Percentiles rank a stretch among this genome's conserved stretches.
phyloP scores from a whole-genome alignment of 2,888 invertebrate species.

The Eueremaeus valkanovi region DNA sequence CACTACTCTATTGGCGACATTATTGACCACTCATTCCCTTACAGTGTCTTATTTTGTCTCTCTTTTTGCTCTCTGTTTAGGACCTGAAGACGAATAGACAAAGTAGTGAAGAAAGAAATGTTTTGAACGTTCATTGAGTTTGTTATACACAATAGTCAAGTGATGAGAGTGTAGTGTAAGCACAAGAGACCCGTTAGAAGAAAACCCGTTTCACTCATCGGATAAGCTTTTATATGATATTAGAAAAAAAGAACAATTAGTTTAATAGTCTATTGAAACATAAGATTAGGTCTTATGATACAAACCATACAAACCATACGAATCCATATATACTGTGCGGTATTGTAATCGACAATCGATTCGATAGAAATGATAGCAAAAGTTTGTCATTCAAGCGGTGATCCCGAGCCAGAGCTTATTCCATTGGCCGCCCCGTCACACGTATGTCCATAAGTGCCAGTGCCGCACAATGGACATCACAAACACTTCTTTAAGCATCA shows the following conservation, averaged over 20 bases:
- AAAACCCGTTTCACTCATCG: no score
- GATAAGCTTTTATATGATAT: not conserved
- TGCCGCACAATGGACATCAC: constrained; percentile 6
- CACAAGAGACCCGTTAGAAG: constrained; percentile 18
- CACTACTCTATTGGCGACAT: constrained; percentile 4
- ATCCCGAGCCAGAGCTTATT: not conserved
- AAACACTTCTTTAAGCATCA: not conserved
- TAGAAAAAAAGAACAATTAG: constrained; percentile 25
- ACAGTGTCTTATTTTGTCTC: not conserved
- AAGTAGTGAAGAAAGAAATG: not conserved
- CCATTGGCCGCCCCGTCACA: not conserved
- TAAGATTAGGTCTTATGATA: not conserved
- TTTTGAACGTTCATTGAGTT: not conserved
- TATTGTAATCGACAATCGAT: no score
- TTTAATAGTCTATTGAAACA: constrained; percentile 6
- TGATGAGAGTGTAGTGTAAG: constrained; percentile 9
- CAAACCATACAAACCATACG: no score
- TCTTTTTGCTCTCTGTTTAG: not conserved
- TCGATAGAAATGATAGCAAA: constrained; percentile 10
- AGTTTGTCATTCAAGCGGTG: not conserved
- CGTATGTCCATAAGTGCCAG: constrained; percentile 23
- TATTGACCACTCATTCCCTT: constrained; percentile 26
- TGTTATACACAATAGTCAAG: not conserved
- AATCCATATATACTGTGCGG: no score
- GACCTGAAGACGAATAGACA: not conserved